Base-by-base conservation (phyloP, 2,797 vertebrate species). In the Rachycentron canadum region DNA sequence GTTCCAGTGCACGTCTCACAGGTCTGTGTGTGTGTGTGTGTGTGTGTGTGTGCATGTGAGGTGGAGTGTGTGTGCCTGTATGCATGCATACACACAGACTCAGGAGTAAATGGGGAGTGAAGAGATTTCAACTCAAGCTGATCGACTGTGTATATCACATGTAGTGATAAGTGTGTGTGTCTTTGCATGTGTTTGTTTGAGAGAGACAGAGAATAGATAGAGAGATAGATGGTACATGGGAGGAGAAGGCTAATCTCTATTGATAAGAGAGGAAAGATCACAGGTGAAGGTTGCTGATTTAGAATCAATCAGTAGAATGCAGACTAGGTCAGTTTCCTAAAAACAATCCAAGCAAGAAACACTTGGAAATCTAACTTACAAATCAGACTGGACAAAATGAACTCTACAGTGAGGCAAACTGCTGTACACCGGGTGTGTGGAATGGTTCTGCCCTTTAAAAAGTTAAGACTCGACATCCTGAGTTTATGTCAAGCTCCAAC, bases 211-310 rank as follows among this genome's bases (percentile, higher is more conserved):
- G 68, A 82, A 81, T 17, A 78, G 82, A 82, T 62, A 61, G 70
- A 88, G 75, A 73, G 84, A 87, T 79, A 69, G 78, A 21, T 71
- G 60, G 76, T 68, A 76, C 85, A 88, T 82, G 74, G 65, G 52
- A 74, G 68, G 81, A 77, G 78, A 83, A 64, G 63, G 84, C 78
- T 91, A 89, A 91, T 92, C 87, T 91, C 74, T 81, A 79, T 79
- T 83, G 89, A 91, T 87, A 75, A 86, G 63, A 64, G 32, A 81
- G 83, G 71, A 84, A 79, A 74, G 86, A 89, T 88, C 84, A 63
- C 75, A 81, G 87, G 82, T 80, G 85, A 89, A 91, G 86, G 87
- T 80, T 80, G 80, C 76, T 84, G 88, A 82, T 83, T 73, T 38
- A 38, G 69, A 73, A 82, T 72, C 75, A 76, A 88, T 88, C 74